These are phyloP conservation scores for Trichopria drosophilae DNA, from an alignment of 2,888 invertebrate species.

Conservation along the genomic window DNA sequence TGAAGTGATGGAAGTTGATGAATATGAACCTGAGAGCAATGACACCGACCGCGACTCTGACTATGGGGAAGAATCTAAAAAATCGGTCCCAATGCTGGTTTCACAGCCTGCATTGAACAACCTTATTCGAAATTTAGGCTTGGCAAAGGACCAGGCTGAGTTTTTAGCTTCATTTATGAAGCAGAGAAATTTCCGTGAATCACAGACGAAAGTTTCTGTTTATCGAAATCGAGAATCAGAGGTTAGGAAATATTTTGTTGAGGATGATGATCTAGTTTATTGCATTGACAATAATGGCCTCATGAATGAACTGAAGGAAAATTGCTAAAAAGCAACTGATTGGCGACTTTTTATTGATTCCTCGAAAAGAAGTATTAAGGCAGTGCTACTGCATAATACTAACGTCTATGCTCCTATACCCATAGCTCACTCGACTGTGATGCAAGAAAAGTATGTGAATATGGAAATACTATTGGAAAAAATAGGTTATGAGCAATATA, in stretches of 20 bases:
- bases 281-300: too few species aligned
- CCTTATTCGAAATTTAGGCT: constrained; percentile 3
- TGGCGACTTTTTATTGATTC: constrained; percentile 8
- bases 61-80: not conserved
- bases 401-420: not conserved
- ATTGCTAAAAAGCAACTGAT: not conserved
- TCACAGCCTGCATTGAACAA: constrained; percentile 6
- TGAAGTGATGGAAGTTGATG: not conserved
- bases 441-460: constrained; percentile 37
- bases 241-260: too few species aligned
- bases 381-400: constrained; percentile 5
- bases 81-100: not conserved
- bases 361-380: constrained; percentile 1
- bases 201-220: too few species aligned
- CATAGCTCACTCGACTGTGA: not conserved
- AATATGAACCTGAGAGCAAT: too few species aligned
- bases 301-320: constrained; percentile 1
- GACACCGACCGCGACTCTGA: not conserved
- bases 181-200: too few species aligned
- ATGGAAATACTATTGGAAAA: constrained; percentile 26
- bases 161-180: too few species aligned
- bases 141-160: constrained; percentile 1
- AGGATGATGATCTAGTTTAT: too few species aligned
- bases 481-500: constrained; percentile 34
- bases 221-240: too few species aligned